Percentiles rank a stretch among this genome's conserved stretches.
Conservation (phyloP, 2,888 invertebrate species). For the Sphinx pinastri region DNA sequence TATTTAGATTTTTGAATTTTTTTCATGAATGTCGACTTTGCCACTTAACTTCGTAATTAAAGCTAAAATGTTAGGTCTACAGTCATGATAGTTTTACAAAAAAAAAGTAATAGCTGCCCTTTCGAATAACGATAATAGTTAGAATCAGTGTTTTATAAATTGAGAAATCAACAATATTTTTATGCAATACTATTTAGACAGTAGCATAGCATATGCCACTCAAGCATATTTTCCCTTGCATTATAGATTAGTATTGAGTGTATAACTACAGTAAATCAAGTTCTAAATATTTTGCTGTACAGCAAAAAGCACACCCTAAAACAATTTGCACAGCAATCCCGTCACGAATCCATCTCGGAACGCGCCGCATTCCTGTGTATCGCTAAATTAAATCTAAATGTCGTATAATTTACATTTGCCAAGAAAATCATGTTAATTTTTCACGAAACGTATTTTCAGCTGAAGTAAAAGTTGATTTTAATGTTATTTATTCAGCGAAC, state of each 20-base stretch:
- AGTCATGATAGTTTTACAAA: no score
- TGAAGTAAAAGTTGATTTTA: slow-evolving; percentile 62
- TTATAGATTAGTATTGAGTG: background rate
- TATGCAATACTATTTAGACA: no score
- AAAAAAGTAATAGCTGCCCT: no score
- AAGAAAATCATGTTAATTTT: slow-evolving; percentile 38
- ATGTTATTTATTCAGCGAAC: slow-evolving; percentile 70
- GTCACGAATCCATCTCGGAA: background rate
- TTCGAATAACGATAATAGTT: no score
- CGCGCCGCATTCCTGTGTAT: slow-evolving; percentile 8
- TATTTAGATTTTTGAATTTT: no score
- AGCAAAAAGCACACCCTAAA: background rate
- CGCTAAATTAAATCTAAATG: slow-evolving; percentile 13
- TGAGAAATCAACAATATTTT: no score
- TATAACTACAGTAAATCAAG: background rate
- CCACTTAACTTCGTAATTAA: no score
- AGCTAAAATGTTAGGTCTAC: no score
- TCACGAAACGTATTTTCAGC: slow-evolving; percentile 36
- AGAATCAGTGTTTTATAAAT: no score
- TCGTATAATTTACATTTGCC: slow-evolving; percentile 16
- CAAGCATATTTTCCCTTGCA: no score
- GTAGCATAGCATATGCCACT: no score
- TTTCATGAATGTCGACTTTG: no score
- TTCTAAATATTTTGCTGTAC: background rate
- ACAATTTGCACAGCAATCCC: background rate